A percentile compares a stretch with the other conserved stretches of the same genome.
Conservation (phyloP, 2,797 vertebrate species). For the Yasuhikotakia modesta region DNA sequence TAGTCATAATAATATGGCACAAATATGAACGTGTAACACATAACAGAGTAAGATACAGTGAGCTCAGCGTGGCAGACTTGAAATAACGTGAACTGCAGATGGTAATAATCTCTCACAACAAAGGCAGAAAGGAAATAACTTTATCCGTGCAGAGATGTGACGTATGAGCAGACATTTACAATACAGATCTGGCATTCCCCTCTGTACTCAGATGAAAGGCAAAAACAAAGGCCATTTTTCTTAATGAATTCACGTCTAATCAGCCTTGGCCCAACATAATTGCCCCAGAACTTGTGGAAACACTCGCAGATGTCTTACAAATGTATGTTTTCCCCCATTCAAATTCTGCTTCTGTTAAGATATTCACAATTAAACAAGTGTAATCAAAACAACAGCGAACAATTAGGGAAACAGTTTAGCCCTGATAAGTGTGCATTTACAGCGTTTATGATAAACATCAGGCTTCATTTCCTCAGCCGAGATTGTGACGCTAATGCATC, state of each 20-base stretch:
- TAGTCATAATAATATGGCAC: too few species aligned
- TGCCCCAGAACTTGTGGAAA: constrained; percentile 55
- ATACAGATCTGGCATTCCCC: constrained; percentile 17
- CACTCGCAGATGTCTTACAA: constrained; percentile 62
- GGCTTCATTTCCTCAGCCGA: constrained; percentile 56
- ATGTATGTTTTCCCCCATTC: constrained; percentile 30
- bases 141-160: constrained; percentile 41
- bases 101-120: constrained; percentile 13
- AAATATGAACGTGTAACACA: neutral
- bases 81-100: neutral
- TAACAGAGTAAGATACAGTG: too few species aligned
- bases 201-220: constrained; percentile 55
- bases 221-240: constrained; percentile 58
- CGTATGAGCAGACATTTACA: constrained; percentile 31
- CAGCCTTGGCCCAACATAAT: constrained; percentile 60
- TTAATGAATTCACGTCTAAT: constrained; percentile 64
- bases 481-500: constrained; percentile 52
- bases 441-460: constrained; percentile 60
- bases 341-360: constrained; percentile 54
- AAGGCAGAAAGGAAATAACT: constrained; percentile 24
- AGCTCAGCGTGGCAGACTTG: neutral
- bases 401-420: constrained; percentile 58
- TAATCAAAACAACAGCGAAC: constrained; percentile 54
- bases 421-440: constrained; percentile 57
- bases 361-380: constrained; percentile 62